Conservation (phyloP, 1,140 invertebrate genomes). For the Pseudomyrmex concolor region DNA sequence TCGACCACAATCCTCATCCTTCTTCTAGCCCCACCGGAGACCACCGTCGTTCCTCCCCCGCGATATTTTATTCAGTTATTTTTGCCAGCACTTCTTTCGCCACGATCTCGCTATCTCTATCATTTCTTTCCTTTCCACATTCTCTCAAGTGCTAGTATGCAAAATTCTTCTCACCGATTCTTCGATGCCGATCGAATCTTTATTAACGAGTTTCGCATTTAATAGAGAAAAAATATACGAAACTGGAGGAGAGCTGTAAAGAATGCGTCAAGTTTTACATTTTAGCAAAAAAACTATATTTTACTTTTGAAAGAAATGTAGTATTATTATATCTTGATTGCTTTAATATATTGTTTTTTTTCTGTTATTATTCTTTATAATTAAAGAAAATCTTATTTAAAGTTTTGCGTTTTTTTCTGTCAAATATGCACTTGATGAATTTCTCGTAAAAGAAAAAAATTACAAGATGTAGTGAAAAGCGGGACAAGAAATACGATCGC, state of each 20-base stretch:
- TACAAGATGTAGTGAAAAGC: background rate
- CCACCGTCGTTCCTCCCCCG: conserved; percentile 68
- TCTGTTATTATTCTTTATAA: background rate
- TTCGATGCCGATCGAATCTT: conserved; percentile 42
- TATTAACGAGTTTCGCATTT: conserved; percentile 29
- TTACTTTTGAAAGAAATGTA: background rate
- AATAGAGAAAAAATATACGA: background rate
- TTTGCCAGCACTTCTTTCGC: conserved; percentile 64
- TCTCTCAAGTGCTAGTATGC: conserved; percentile 47
- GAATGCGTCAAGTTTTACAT: background rate
- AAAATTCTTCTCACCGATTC: conserved; percentile 45
- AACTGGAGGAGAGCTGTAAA: background rate
- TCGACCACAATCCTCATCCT: conserved; percentile 67
- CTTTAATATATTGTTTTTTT: background rate
- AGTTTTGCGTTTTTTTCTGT: conserved; percentile 35
- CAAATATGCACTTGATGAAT: conserved; percentile 52
- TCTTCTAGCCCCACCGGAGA: conserved; percentile 59
- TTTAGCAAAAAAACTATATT: too few relatives aligned
- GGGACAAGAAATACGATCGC: conserved; percentile 60
- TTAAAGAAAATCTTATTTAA: background rate
- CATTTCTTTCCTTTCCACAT: conserved; percentile 4
- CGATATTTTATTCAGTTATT: conserved; percentile 79
- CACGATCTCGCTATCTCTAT: conserved; percentile 59
- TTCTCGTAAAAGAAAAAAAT: conserved; percentile 15
- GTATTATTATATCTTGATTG: background rate